Conservation (phyloP, 2,113 vertebrate species). For the Microcebus griseorufus region DNA sequence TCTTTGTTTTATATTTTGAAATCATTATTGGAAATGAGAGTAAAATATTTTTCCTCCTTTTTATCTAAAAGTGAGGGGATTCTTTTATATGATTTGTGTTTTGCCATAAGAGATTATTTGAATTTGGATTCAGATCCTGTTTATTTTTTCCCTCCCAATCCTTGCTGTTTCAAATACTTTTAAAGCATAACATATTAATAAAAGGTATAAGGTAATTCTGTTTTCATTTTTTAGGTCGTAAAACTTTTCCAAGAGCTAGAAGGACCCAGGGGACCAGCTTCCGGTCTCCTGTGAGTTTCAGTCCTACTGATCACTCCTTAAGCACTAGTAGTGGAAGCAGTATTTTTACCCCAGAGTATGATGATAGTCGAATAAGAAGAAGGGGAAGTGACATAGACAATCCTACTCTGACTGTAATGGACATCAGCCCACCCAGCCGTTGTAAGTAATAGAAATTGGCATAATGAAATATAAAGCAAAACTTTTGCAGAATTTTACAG, state of each 20-base stretch:
- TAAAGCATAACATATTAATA: neutral
- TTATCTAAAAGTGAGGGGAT: neutral
- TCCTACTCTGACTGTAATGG: constrained; percentile 95
- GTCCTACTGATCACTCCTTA: constrained; percentile 95
- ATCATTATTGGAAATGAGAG: constrained; percentile 39
- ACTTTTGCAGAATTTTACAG: neutral
- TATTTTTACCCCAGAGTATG: constrained; percentile 93
- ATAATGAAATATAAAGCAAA: neutral
- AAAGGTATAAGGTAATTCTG: neutral
- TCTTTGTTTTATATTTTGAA: constrained; percentile 49
- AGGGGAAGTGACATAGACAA: constrained; percentile 97
- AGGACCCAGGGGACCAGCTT: constrained; percentile 95
- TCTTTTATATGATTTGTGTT: neutral
- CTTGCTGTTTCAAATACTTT: constrained; percentile 25
- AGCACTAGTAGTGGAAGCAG: constrained; percentile 99
- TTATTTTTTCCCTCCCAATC: neutral
- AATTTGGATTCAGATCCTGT: neutral
- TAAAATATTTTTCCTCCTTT: neutral
- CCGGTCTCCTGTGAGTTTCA: constrained; percentile 96
- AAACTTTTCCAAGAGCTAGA: constrained; percentile 97
- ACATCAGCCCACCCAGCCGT: constrained; percentile 98
- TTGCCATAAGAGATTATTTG: neutral
- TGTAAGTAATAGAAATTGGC: constrained; percentile 87
- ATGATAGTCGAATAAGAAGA: constrained; percentile 91
- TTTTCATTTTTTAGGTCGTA: constrained; percentile 89